Evolutionary conservation across 2,797 vertebrate genomes (phyloP), one percentile per base, ranked within the genome.

Genomic region (Myotis myotis): DNA sequence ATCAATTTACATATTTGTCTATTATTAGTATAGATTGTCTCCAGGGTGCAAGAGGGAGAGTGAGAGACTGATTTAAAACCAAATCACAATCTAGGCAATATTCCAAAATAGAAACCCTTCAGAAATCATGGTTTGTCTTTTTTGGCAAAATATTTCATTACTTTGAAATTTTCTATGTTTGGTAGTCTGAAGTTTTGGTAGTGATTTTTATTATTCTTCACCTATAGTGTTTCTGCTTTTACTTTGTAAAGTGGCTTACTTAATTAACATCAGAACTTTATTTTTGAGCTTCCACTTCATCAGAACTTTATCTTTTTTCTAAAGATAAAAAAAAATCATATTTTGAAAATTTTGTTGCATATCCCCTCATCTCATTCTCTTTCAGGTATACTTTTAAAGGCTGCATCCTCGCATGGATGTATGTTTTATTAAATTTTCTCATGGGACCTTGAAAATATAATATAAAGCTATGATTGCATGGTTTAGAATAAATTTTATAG

Each of bases 341-440:
- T 74, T 70, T 84, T 88, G 71, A 90, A 95, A 95, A 82, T 83
- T 6, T 19, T 76, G 1, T 87, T 93, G 13, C 7, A 83, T 47
- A 85, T 82, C 1, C 2, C 20, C 0, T 76, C 16, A 74, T 83
- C 17, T 38, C 11, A 16, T 79, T 5, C 2, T 3, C 19, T 86
- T 53, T 93, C 2, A 25, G 75, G 25, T 88, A 88, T 76, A 95
- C 68, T 96, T 81, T 90, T 11, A 82, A 85, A 85, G 53, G 8
- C 15, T 74, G 4, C 13, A 75, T 92, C 16, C 49, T 71, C 19
- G 16, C 66, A 13, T 11, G 51, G n/a, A 51, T 33, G 41, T 17
- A 62, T 30, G 28, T 44, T 47, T 85, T 84, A 83, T 82, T 93
- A 71, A 30, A 75, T 25, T 92, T 88, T 93, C 11, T 92, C 22